Base-by-base conservation (phyloP, 1,140 invertebrate species). In the Aleiodes sp. region DNA sequence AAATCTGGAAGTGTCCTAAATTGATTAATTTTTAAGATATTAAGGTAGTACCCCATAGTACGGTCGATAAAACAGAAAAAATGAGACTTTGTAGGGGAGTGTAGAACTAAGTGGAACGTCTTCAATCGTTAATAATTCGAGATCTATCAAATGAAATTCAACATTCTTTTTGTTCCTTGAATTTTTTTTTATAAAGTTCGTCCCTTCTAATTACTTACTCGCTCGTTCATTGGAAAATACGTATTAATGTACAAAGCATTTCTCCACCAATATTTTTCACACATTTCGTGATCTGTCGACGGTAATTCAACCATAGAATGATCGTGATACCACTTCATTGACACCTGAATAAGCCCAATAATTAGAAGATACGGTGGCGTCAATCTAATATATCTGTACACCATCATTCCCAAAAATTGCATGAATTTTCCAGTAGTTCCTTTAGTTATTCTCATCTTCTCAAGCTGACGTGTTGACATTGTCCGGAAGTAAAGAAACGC, bases 191-290 rank as follows among this genome's bases (percentile, higher is more conserved):
- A n/a, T n/a, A n/a, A n/a, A n/a, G n/a, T 26, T 41, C 7, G 4
- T 4, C n/a, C 4, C 21, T 31, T 31, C 64, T 1, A 65, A 24
- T 7, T 61, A 6, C 52, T 87, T 81, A 94, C 93, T 93, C 94
- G 94, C 82, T 95, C 90, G 43, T 94, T 90, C 12, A 93, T 91
- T 0, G 94, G 93, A 77, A 93, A 95, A 7, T 94, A 82, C 0
- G 94, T 95, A 78, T 95, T 95, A 74, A 95, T 94, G 74, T 94
- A 95, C 0, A 95, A 86, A 4, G 94, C 83, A 82, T 95, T 95
- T 57, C 94, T 88, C 94, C 94, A 95, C 94, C 94, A 95, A 80
- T 94, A 94, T 70, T 93, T 89, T 0, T 92, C 92, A 76, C 94
- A 95, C 75, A 93, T 95, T 14, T 91, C 86, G 78, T 95, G 92